Conservation (phyloP, 2,113 vertebrate genomes). For the Antigone vipio region DNA sequence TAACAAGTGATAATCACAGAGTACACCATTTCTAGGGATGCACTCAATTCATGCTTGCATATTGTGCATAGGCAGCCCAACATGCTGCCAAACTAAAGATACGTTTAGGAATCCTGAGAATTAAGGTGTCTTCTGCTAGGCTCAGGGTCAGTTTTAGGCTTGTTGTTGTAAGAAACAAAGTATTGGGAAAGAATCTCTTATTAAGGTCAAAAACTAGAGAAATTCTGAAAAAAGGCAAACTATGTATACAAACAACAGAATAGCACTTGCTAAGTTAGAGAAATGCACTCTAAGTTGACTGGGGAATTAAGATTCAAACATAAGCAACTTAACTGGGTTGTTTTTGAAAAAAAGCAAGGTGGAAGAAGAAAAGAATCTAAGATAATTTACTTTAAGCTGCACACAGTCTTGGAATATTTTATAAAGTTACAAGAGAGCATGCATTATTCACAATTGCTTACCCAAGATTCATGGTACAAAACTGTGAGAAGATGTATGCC, state of each 20-base stretch:
- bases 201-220: not conserved
- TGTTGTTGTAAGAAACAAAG: not conserved
- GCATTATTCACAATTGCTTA: conserved; percentile 68
- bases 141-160: not conserved
- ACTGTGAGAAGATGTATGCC: conserved; percentile 92
- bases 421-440: not conserved
- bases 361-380: not conserved
- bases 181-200: not conserved
- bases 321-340: not conserved
- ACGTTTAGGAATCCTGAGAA: not conserved
- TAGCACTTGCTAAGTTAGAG: not conserved
- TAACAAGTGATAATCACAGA: not conserved
- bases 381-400: not conserved
- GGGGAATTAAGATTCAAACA: not conserved
- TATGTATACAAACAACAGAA: not conserved
- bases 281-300: not conserved
- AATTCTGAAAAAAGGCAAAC: not conserved
- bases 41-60: not conserved
- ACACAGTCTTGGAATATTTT: not conserved
- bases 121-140: not conserved
- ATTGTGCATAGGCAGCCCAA: not conserved
- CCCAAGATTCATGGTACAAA: conserved; percentile 97
- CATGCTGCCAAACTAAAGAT: not conserved
- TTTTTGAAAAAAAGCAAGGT: not conserved
- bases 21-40: not conserved